phyloP scores from a whole-genome alignment of 2,113 vertebrate species.

The Pelmatolapia mariae region DNA sequence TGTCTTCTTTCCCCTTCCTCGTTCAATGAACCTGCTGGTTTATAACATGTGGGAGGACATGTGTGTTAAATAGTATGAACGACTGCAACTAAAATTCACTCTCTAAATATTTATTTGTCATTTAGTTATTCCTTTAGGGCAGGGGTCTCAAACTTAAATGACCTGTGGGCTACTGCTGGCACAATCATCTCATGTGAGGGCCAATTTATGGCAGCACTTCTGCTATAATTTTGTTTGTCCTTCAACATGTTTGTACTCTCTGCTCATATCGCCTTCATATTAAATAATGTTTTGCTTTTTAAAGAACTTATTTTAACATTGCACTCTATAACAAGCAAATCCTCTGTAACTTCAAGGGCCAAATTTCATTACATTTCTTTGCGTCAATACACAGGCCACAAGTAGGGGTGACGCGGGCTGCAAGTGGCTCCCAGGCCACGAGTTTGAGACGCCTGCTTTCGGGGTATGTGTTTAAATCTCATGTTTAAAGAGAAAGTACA shows the following conservation, averaged over 20 bases:
- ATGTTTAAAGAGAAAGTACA: background rate
- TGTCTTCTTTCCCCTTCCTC: background rate
- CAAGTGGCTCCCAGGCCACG: background rate
- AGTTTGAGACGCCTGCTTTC: background rate
- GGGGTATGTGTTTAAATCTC: background rate
- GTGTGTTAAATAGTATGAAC: background rate
- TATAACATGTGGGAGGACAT: background rate
- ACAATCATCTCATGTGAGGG: background rate
- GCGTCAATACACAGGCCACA: background rate
- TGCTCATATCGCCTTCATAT: background rate
- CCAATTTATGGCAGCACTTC: background rate
- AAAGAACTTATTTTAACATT: background rate
- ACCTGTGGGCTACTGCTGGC: background rate
- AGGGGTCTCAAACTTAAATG: background rate
- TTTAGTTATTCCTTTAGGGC: background rate
- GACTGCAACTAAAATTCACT: background rate
- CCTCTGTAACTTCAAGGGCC: background rate
- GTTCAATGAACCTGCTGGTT: background rate
- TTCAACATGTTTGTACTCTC: background rate
- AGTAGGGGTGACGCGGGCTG: rapidly evolving
- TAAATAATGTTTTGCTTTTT: background rate
- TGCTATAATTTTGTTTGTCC: background rate
- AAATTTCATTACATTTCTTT: background rate
- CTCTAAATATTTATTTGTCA: background rate
- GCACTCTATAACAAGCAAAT: background rate